phyloP scores from a whole-genome alignment of 2,888 invertebrate species.

The Drosophila affinis region DNA sequence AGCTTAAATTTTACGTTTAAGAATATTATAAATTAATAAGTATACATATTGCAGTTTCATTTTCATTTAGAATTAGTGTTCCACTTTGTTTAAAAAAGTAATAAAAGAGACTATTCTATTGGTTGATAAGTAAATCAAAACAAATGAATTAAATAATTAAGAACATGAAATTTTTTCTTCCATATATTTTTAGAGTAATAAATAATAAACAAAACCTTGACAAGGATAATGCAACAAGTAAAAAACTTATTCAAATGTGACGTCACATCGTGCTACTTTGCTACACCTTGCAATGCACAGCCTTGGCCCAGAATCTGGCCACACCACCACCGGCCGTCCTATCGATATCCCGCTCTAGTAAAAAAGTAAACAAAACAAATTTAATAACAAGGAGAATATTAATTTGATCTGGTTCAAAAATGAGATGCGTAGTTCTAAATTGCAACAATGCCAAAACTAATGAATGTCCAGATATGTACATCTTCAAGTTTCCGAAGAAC shows the following conservation, averaged over 20 bases:
- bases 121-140: slow-evolving; percentile 11
- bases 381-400: not conserved
- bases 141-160: slow-evolving; percentile 1
- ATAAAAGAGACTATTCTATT: not conserved
- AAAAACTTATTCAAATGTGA: not conserved
- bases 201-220: too few species aligned
- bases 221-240: not conserved
- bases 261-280: not conserved
- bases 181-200: too few species aligned
- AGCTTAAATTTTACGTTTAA: not conserved
- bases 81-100: not conserved
- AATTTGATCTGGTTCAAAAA: slow-evolving; percentile 19
- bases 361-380: slow-evolving; percentile 10
- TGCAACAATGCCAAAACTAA: slow-evolving; percentile 46
- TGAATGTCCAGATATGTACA: slow-evolving; percentile 38
- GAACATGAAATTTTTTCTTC: not conserved
- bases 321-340: not conserved
- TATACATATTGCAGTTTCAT: not conserved
- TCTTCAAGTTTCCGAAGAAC: slow-evolving; percentile 62
- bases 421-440: slow-evolving; percentile 59
- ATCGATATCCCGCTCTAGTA: not conserved
- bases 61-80: not conserved
- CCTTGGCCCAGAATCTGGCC: not conserved
- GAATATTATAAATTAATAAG: not conserved
- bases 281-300: not conserved